Evolutionary conservation across 2,113 vertebrate species (phyloP).

Genomic region (Probosciger aterrimus): DNA sequence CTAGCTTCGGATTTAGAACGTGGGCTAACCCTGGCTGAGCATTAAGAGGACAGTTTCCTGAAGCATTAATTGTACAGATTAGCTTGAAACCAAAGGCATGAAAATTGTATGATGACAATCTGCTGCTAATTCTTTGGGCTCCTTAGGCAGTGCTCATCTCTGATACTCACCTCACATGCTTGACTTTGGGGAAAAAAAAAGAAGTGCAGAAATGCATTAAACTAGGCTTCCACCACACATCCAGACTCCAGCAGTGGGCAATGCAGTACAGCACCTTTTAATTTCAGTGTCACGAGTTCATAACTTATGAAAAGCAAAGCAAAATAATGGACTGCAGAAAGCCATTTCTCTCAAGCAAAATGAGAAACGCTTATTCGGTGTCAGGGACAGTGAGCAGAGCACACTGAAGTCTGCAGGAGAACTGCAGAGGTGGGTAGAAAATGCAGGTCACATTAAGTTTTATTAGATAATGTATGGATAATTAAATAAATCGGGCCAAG

Average conservation of each 20-base stretch:
- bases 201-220: not conserved
- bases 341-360: not conserved
- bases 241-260: not conserved
- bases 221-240: not conserved
- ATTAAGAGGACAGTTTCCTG: not conserved
- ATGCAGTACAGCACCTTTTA: not conserved
- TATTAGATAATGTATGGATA: not conserved
- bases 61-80: slow-evolving; percentile 15
- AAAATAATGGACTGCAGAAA: not conserved
- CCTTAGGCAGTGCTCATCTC: not conserved
- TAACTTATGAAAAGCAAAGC: not conserved
- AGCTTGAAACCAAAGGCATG: not conserved
- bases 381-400: not conserved
- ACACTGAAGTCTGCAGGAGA: not conserved
- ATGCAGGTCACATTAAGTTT: not conserved
- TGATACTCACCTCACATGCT: not conserved
- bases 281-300: not conserved
- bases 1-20: not conserved
- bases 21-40: not conserved
- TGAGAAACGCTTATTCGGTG: not conserved
- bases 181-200: not conserved
- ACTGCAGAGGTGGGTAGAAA: not conserved
- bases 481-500: not conserved
- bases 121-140: not conserved
- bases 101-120: not conserved